Conservation (phyloP, 2,888 invertebrate species). For the Cataglyphis rosenhaueri region DNA sequence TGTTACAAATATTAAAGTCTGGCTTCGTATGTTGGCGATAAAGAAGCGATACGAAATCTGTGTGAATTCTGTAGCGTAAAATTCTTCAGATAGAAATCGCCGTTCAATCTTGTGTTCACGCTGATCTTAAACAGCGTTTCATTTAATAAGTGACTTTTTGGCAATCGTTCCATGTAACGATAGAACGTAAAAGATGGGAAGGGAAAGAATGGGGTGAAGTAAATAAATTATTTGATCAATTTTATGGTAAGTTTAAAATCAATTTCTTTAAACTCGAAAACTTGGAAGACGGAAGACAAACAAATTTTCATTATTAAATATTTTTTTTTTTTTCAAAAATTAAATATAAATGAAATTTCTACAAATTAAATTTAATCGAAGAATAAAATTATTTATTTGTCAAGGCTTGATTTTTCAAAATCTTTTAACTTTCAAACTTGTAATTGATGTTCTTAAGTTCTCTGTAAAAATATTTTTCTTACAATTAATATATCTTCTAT, state of each 20-base stretch:
- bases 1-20: conserved; percentile 11
- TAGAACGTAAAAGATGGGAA: background rate
- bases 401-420: background rate
- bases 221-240: background rate
- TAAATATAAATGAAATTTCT: conserved; percentile 3
- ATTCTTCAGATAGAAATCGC: background rate
- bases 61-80: conserved; percentile 17
- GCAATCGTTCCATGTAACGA: background rate
- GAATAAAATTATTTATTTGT: background rate
- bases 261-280: background rate
- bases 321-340: background rate
- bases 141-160: background rate
- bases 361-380: background rate
- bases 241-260: background rate
- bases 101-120: conserved; percentile 3
- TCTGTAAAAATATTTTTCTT: background rate
- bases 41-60: background rate
- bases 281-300: background rate
- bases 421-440: background rate
- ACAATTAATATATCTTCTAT: background rate
- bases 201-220: background rate
- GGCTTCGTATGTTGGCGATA: background rate
- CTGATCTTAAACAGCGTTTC: conserved; percentile 4
- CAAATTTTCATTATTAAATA: background rate
- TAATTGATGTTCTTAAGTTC: background rate